Evolutionary conservation across 2,797 vertebrate species (phyloP).

Genomic region (Philypnodon macrostomus): DNA sequence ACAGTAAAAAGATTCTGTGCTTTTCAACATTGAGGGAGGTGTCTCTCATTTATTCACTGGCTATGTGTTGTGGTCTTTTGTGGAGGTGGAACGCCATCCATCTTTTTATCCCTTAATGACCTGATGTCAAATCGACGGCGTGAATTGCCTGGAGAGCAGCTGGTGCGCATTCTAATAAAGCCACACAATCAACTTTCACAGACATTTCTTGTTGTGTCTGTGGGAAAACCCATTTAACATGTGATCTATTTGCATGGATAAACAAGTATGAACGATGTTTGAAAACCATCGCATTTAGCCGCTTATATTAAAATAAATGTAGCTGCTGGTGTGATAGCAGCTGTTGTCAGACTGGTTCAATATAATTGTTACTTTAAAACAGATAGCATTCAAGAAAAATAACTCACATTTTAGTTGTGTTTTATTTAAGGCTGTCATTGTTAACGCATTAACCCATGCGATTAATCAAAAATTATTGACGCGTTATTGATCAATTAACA

Average conservation of each 20-base stretch:
- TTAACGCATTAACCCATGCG: too few species aligned
- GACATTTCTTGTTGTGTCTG: slow-evolving; percentile 21
- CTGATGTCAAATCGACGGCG: slow-evolving; percentile 49
- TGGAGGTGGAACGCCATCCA: slow-evolving; percentile 39
- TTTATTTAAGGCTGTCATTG: too few species aligned
- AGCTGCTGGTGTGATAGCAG: slow-evolving; percentile 12
- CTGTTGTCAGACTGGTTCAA: neutral
- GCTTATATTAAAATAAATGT: slow-evolving; percentile 30
- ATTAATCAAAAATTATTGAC: too few species aligned
- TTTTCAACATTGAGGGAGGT: neutral
- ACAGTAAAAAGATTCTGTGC: slow-evolving; percentile 2
- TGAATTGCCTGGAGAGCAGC: slow-evolving; percentile 58
- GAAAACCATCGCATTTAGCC: slow-evolving; percentile 10
- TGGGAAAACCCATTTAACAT: slow-evolving; percentile 37
- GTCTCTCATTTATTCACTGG: slow-evolving; percentile 37
- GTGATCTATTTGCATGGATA: slow-evolving; percentile 34
- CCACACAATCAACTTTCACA: slow-evolving; percentile 52
- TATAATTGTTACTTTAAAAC: neutral
- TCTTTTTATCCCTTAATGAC: slow-evolving; percentile 59
- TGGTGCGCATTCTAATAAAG: slow-evolving; percentile 61
- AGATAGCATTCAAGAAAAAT: too few species aligned
- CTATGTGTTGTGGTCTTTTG: slow-evolving; percentile 30
- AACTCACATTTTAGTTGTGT: too few species aligned
- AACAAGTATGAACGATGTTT: slow-evolving; percentile 23
- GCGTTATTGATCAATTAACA: too few species aligned